Evolutionary conservation across 2,113 vertebrate species (phyloP).

Genomic region (Tetraodon nigroviridis): DNA sequence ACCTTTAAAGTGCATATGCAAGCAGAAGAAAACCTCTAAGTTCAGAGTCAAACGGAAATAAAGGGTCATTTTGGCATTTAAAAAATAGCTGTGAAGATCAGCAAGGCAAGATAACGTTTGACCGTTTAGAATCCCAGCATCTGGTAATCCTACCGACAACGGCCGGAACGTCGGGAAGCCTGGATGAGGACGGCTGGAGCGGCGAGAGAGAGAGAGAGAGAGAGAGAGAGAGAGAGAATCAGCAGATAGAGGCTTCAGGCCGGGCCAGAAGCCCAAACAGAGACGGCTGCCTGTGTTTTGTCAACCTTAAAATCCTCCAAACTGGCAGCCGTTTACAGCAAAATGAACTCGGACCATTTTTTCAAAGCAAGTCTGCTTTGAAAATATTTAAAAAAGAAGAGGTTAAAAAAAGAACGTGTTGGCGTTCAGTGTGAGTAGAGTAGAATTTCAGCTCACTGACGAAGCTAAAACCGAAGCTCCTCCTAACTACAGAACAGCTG

Average conservation of each 20-base stretch:
- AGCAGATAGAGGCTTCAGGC: too few species aligned
- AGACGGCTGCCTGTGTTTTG: constrained; percentile 25
- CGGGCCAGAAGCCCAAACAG: constrained; percentile 1
- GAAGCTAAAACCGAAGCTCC: constrained; percentile 9
- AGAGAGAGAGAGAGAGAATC: too few species aligned
- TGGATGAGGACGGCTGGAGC: too few species aligned
- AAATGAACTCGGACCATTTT: constrained; percentile 1
- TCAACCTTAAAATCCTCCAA: constrained; percentile 25
- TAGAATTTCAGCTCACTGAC: constrained; percentile 1
- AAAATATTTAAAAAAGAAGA: background rate
- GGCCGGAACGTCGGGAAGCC: background rate
- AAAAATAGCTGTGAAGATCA: constrained; percentile 10
- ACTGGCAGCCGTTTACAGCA: constrained; percentile 11
- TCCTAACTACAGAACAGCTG: background rate
- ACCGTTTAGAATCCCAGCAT: background rate
- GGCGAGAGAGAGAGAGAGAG: too few species aligned
- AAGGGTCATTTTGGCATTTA: background rate
- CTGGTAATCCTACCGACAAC: too few species aligned
- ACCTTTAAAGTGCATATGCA: constrained; percentile 55
- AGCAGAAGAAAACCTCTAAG: constrained; percentile 21
- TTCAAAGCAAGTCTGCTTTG: constrained; percentile 3
- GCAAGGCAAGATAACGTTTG: constrained; percentile 25
- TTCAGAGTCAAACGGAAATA: constrained; percentile 7
- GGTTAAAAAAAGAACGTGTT: constrained; percentile 16
- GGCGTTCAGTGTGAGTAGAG: constrained; percentile 29